Percentiles rank a stretch among this genome's conserved stretches.
These are phyloP conservation scores for Hermaeophaga mercurialis DNA, from an alignment of 2,888 invertebrate genomes.

Conservation along the genomic window DNA sequence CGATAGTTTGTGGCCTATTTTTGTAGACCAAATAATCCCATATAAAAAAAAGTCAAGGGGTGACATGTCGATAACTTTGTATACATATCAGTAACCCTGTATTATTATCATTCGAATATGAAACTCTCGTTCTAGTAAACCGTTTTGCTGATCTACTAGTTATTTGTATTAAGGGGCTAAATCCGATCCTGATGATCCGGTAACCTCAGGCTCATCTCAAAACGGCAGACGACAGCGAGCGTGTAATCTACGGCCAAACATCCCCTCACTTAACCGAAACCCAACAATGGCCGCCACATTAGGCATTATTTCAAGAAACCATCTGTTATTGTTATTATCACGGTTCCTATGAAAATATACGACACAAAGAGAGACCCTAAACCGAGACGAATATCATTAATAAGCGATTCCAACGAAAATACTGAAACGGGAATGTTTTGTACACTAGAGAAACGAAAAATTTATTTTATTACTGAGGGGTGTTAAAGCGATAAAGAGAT, in stretches of 20 bases:
- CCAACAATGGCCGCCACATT: slow-evolving; percentile 3
- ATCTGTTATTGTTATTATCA: slow-evolving; percentile 15
- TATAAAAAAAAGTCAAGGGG: no score
- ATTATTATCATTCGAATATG: no score
- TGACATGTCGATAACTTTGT: no score
- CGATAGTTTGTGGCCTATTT: no score
- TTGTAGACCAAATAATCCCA: no score
- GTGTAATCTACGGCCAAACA: slow-evolving; percentile 24
- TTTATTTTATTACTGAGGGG: slow-evolving; percentile 23
- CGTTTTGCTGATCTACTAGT: no score
- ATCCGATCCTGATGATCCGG: background rate
- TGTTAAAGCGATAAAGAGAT: slow-evolving; percentile 5
- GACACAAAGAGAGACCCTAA: slow-evolving; percentile 9
- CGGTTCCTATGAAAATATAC: slow-evolving; percentile 5
- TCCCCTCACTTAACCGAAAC: slow-evolving; percentile 2
- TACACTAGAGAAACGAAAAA: slow-evolving; percentile 25
- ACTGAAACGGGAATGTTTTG: slow-evolving; percentile 12
- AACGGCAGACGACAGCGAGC: slow-evolving; percentile 7
- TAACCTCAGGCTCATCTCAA: slow-evolving; percentile 1
- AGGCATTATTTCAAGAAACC: slow-evolving; percentile 3
- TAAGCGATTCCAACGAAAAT: slow-evolving; percentile 36
- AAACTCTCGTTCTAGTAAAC: no score
- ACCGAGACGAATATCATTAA: slow-evolving; percentile 44
- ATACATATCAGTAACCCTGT: no score
- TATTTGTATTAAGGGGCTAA: no score